Base-by-base conservation (phyloP, 2,888 invertebrate genomes). In the Trimorus sp. region DNA sequence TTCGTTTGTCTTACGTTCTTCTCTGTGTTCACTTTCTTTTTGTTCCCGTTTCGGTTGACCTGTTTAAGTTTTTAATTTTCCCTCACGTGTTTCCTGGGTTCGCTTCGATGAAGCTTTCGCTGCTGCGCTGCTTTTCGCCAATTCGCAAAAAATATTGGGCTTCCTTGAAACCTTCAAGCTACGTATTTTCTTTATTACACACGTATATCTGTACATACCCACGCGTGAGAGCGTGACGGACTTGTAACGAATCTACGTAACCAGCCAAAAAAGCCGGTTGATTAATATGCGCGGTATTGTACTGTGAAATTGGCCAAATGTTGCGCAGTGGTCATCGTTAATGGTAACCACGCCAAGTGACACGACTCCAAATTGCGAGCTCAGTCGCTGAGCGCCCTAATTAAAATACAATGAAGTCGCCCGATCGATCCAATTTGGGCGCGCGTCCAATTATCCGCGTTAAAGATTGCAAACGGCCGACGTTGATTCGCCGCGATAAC, bases 111-210 rank as follows among this genome's bases (percentile, higher is more conserved):
- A 87, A 90, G 90, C 90, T 91, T 91, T 88, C 87, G 88, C 89
- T 90, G 90, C 91, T 91, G 91, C 91, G 91, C 90, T 89, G 90
- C 90, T 90, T 91, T 89, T 91, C 84, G 90, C 90, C 91, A 91
- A 90, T 89, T 87, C 88, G 87, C 87, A 83, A 87, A 84, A 85
- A 86, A 83, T 86, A 82, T 86, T 84, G 85, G 84, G 88, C 86
- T 88, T 89, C 53, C 59, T 84, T 83, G 59, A 78, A 49, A 81
- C 51, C 60, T 78, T 40, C 71, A 58, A 82, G 80, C 75, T 74
- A 81, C 77, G 62, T 81, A 84, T 66, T 58, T 74, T 80, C 59
- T 76, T 59, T 74, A 26, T 14, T 45, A 66, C 53, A 60, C 68
- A 71, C 80, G 12, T 16, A 62, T 71, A 79, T 71, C 70, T 76